Percentiles rank a stretch among this genome's conserved stretches.
Conservation (phyloP, 2,888 invertebrate genomes). For the Amphipoea oculea region DNA sequence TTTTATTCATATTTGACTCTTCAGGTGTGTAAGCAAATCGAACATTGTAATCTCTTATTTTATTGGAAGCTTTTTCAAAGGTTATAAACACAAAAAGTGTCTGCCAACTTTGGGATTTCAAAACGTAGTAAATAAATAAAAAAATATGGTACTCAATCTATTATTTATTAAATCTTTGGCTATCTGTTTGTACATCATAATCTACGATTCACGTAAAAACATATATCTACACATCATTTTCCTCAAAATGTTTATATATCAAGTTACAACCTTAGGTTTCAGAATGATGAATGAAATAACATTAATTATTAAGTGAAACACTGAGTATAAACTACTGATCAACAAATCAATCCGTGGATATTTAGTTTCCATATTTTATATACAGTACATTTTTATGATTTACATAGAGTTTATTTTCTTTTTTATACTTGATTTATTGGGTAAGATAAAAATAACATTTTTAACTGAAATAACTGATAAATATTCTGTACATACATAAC, state of each 20-base stretch:
- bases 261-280: constrained; percentile 90
- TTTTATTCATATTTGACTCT: constrained; percentile 59
- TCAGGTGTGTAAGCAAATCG: constrained; percentile 56
- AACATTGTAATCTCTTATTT: constrained; percentile 35
- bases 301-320: constrained; percentile 63
- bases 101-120: neutral
- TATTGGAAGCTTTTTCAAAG: constrained; percentile 1
- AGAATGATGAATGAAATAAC: constrained; percentile 81
- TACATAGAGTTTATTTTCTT: constrained; percentile 26
- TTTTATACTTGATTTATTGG: constrained; percentile 20
- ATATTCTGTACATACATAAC: constrained; percentile 1
- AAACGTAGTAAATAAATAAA: constrained; percentile 60
- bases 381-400: constrained; percentile 31
- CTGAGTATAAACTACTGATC: constrained; percentile 67
- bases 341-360: constrained; percentile 59
- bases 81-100: constrained; percentile 3
- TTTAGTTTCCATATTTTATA: constrained; percentile 30
- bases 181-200: constrained; percentile 88
- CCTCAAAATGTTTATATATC: constrained; percentile 85
- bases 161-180: constrained; percentile 86
- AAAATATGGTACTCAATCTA: constrained; percentile 77
- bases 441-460: constrained; percentile 4
- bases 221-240: constrained; percentile 87
- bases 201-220: constrained; percentile 89
- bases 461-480: constrained; percentile 15